phyloP scores from a whole-genome alignment of 2,113 vertebrate genomes.

The Aix galericulata region DNA sequence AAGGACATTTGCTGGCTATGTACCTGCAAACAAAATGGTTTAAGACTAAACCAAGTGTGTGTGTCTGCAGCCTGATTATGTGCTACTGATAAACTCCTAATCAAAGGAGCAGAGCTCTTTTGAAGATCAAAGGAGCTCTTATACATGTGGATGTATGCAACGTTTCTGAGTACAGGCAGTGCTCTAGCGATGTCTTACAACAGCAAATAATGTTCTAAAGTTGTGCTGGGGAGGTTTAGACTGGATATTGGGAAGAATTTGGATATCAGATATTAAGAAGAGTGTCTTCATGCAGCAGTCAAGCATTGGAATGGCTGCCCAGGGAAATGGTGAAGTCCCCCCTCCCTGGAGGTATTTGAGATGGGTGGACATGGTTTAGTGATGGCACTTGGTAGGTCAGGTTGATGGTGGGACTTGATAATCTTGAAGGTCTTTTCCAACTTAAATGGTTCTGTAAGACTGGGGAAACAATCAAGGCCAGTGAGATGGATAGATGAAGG shows the following conservation, averaged over 20 bases:
- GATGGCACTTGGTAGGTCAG: too few species aligned
- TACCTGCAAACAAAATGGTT: slow-evolving; percentile 6
- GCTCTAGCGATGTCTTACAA: neutral
- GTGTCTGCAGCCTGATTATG: neutral
- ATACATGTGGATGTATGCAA: neutral
- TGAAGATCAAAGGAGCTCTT: slow-evolving; percentile 54
- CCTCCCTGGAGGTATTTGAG: neutral
- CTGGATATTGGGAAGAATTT: neutral
- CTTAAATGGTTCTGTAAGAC: too few species aligned
- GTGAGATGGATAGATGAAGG: neutral
- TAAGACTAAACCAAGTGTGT: neutral
- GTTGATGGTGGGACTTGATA: too few species aligned
- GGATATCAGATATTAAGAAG: neutral
- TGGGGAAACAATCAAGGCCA: neutral
- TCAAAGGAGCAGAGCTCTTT: slow-evolving; percentile 29
- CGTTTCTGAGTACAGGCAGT: neutral
- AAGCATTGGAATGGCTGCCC: neutral
- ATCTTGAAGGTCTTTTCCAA: too few species aligned
- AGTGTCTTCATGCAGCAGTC: neutral
- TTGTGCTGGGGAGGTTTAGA: neutral
- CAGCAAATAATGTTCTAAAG: neutral
- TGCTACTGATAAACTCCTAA: slow-evolving; percentile 33
- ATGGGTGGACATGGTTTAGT: neutral
- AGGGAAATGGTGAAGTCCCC: neutral
- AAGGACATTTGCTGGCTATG: neutral